Conservation (phyloP, 2,797 vertebrate species). For the Uromys caudimaculatus region DNA sequence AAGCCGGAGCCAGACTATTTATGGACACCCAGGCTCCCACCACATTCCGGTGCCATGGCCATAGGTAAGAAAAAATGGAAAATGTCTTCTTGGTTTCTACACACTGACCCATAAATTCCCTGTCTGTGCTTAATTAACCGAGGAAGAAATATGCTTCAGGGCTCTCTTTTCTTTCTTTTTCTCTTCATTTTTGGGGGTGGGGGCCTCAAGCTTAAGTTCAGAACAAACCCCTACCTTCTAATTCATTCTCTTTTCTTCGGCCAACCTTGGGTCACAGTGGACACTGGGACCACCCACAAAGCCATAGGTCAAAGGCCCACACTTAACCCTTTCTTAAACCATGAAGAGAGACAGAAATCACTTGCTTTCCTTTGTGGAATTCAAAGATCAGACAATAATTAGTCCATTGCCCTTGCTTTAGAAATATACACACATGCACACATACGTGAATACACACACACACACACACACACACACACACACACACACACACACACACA, state of each 20-base stretch:
- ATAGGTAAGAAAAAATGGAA: slow-evolving; percentile 86
- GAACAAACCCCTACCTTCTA: background rate
- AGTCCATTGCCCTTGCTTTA: background rate
- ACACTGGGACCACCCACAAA: slow-evolving; percentile 31
- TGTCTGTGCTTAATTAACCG: slow-evolving; percentile 83
- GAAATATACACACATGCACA: background rate
- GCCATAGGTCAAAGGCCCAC: slow-evolving; percentile 36
- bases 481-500: background rate
- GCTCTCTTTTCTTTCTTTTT: background rate
- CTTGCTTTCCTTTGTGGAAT: slow-evolving; percentile 15
- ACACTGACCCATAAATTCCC: slow-evolving; percentile 86
- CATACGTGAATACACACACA: rapidly evolving
- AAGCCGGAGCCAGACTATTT: slow-evolving; percentile 88
- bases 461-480: background rate
- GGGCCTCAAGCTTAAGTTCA: background rate
- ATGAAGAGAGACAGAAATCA: background rate
- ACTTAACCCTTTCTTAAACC: slow-evolving; percentile 37
- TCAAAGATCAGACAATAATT: background rate
- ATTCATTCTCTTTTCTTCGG: background rate
- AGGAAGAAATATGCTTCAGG: slow-evolving; percentile 76
- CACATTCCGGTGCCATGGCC: slow-evolving; percentile 83
- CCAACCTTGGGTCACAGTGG: background rate
- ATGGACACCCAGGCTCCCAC: slow-evolving; percentile 82
- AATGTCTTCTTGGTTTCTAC: slow-evolving; percentile 82
- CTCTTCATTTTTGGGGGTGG: background rate